Evolutionary conservation across 2,888 invertebrate genomes (phyloP).

Genomic region (Drosophila silvestris): DNA sequence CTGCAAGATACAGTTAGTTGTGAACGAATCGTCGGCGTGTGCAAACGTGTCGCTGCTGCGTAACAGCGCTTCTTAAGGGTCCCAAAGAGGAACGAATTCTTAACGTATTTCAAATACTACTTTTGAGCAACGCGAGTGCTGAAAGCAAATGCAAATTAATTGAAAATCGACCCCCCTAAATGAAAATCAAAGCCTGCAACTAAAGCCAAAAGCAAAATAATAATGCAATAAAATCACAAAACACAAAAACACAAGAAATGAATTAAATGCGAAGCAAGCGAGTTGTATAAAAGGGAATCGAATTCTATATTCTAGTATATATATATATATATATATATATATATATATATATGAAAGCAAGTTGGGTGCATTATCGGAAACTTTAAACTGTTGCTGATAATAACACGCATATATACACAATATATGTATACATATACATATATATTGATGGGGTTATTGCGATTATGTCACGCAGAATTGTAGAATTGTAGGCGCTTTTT

Average conservation of each 20-base stretch:
- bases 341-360: not conserved
- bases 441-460: slow-evolving; percentile 32
- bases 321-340: not conserved
- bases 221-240: slow-evolving; percentile 23
- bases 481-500: slow-evolving; percentile 33
- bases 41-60: slow-evolving; percentile 51
- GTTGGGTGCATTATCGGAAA: slow-evolving; percentile 40
- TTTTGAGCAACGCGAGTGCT: slow-evolving; percentile 50
- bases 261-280: slow-evolving; percentile 15
- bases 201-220: slow-evolving; percentile 9
- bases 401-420: slow-evolving; percentile 13
- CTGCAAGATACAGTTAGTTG: slow-evolving; percentile 58
- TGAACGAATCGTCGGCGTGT: slow-evolving; percentile 60
- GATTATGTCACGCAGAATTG: slow-evolving; percentile 70
- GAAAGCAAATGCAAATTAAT: slow-evolving; percentile 44
- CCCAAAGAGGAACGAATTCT: slow-evolving; percentile 41
- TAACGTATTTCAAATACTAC: slow-evolving; percentile 45
- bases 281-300: slow-evolving; percentile 19
- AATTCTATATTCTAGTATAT: slow-evolving; percentile 15
- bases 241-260: slow-evolving; percentile 12
- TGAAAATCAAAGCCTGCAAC: slow-evolving; percentile 21
- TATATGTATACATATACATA: not conserved
- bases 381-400: slow-evolving; percentile 46
- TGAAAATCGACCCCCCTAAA: slow-evolving; percentile 26
- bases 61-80: slow-evolving; percentile 26